Evolutionary conservation across 2,797 vertebrate genomes (phyloP), one percentile per base, ranked within the genome.

Genomic region (Protonibea diacanthus): DNA sequence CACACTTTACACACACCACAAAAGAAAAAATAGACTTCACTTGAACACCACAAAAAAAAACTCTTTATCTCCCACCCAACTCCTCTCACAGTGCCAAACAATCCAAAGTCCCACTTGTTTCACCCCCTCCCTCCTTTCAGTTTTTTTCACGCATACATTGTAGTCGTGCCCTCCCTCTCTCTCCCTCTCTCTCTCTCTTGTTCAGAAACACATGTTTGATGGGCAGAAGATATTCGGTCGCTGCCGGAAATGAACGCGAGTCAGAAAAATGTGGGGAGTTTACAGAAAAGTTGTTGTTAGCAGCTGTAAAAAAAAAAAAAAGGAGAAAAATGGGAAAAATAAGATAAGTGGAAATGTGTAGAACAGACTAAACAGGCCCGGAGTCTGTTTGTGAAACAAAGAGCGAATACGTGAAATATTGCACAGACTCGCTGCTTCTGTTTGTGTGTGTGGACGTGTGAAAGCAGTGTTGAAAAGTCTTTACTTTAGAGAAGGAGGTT

Each of bases 21-120:
- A 82, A 84, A 85, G 81, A 83, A 93, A 82, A 91, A 92, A 90
- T 82, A 82, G 86, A 88, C 77, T 91, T 78, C 65, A 87, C 80
- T 82, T 78, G 69, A 70, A 79, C 76, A 77, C 86, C 89, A 92
- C 81, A 82, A 81, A 80, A 79, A 65, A 78, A 61, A 52, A 5
- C 14, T 57, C 81, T 88, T 82, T 80, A 90, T 84, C 89, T 89
- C 74, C 82, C 75, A 66, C 76, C 84, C 78, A 76, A 29, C 75
- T 59, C 21, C 75, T 74, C 74, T 76, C 6, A 27, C 76, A 45
- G 56, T 21, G 67, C 84, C 82, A 85, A 90, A 92, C 86, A 92
- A 92, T 89, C 84, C 80, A 67, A 1, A 62, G 65, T 51, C 68
- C 70, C 66, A 49, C 82, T 80, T 69, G 68, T 68, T 73, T 52